Percentiles rank a stretch among this genome's conserved stretches.
phyloP scores from a whole-genome alignment of 2,113 vertebrate genomes.

The Sclerurus mexicanus region DNA sequence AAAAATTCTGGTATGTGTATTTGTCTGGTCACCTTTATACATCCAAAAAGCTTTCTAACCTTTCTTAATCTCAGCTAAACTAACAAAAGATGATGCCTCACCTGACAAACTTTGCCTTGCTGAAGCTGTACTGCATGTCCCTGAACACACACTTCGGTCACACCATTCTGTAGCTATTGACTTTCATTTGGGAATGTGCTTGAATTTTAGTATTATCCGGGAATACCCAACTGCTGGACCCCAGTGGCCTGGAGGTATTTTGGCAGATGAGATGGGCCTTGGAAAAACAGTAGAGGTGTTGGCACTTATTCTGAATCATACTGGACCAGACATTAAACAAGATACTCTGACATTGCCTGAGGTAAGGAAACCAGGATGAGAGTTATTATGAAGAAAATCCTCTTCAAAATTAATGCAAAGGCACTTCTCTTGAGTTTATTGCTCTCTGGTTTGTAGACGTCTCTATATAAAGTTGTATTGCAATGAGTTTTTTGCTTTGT shows the following conservation, averaged over 20 bases:
- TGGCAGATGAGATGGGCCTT: slow-evolving; percentile 98
- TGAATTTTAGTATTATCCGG: slow-evolving; percentile 82
- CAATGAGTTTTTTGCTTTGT: neutral
- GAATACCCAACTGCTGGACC: slow-evolving; percentile 86
- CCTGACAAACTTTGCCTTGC: neutral
- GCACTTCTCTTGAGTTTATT: neutral
- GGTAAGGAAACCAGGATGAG: slow-evolving; percentile 71
- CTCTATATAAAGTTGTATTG: neutral
- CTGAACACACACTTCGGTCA: neutral
- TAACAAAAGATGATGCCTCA: neutral
- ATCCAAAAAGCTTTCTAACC: neutral
- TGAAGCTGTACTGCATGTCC: neutral
- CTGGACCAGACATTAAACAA: slow-evolving; percentile 81
- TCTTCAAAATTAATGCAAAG: neutral
- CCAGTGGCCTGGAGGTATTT: slow-evolving; percentile 93
- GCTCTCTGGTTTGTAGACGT: neutral
- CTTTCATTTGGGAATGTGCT: neutral
- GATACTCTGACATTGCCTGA: slow-evolving; percentile 85
- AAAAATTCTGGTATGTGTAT: accelerated
- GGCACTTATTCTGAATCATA: slow-evolving; percentile 91
- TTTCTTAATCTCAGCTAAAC: neutral
- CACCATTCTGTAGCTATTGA: neutral
- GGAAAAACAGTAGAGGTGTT: slow-evolving; percentile 98
- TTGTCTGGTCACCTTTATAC: neutral
- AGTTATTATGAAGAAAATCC: neutral